Evolutionary conservation across 2,797 vertebrate genomes (phyloP), one percentile per base, ranked within the genome.

Genomic region (Thalassophryne amazonica): DNA sequence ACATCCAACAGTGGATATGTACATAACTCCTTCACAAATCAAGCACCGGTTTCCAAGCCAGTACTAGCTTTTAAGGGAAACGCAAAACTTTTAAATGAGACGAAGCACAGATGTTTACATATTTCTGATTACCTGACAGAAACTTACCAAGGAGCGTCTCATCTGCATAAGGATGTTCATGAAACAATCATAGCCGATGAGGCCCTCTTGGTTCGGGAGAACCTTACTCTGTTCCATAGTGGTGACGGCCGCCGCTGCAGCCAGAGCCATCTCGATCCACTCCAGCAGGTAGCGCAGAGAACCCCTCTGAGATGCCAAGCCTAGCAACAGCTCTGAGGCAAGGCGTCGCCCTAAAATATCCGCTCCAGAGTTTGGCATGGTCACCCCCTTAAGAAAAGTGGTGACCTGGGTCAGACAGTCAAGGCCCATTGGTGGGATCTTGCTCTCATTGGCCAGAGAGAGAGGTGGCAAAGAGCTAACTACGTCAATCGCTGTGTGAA

Each of bases 181-280:
- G 83, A 99, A 99, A 68, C 96, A 97, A 63, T 99, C 97, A n/a
- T 96, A 98, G 59, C 94, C 92, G 59, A 99, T 96, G 83, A 98
- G 93, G 16, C 96, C 96, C 78, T 98, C 97, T 1, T 93, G 92
- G 60, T 76, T 91, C 48, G 87, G 90, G 0, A 84, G 74, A 33
- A 81, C 54, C 72, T 90, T 92, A 54, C 41, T 92, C 67, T 93
- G 93, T 84, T 96, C 94, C 92, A 96, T 92, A 5, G 88, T 81
- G 46, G 89, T 93, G 57, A 98, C 93, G 67, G 95, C 85, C 0
- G 94, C 94, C 0, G 96, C 95, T 3, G 96, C 95, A 2, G 94
- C 93, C 74, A 99, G 64, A 3, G 96, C 96, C 96, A 99, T 99
- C 86, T 99, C 97, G 27, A 98, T 95, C 97, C 97, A 99, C 72